A percentile compares a stretch with the other conserved stretches of the same genome.
Conservation (phyloP, 2,888 invertebrate genomes). For the Hydraecia micacea region DNA sequence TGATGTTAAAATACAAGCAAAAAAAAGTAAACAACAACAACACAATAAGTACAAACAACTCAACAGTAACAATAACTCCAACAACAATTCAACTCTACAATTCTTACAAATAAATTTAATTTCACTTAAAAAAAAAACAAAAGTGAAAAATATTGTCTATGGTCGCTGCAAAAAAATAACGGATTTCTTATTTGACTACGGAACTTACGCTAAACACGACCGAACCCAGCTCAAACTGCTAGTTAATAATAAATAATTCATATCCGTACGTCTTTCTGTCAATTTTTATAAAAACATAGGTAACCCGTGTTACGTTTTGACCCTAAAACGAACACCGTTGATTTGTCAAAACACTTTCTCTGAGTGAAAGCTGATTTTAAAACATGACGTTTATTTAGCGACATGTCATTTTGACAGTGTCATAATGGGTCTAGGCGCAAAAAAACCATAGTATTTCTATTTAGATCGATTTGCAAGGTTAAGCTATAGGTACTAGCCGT, state of each 20-base stretch:
- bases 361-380: slow-evolving; percentile 19
- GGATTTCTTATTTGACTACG: no score
- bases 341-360: slow-evolving; percentile 48
- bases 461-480: not conserved
- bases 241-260: slow-evolving; percentile 45
- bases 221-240: not conserved
- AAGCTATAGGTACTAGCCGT: fast-evolving
- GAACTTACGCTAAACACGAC: not conserved
- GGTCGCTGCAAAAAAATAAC: not conserved
- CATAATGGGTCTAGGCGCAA: not conserved
- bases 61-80: no score
- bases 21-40: not conserved
- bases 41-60: not conserved
- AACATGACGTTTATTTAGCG: slow-evolving; percentile 10
- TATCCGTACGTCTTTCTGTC: slow-evolving; percentile 4
- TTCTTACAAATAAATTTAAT: not conserved
- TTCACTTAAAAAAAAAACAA: not conserved
- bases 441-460: not conserved
- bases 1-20: not conserved
- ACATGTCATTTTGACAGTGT: slow-evolving; percentile 38
- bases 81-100: not conserved
- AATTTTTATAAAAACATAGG: slow-evolving; percentile 8
- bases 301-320: slow-evolving; percentile 12
- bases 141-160: not conserved
- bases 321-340: slow-evolving; percentile 12